phyloP scores from a whole-genome alignment of 2,797 vertebrate genomes.

The Hoplostethus mediterraneus region DNA sequence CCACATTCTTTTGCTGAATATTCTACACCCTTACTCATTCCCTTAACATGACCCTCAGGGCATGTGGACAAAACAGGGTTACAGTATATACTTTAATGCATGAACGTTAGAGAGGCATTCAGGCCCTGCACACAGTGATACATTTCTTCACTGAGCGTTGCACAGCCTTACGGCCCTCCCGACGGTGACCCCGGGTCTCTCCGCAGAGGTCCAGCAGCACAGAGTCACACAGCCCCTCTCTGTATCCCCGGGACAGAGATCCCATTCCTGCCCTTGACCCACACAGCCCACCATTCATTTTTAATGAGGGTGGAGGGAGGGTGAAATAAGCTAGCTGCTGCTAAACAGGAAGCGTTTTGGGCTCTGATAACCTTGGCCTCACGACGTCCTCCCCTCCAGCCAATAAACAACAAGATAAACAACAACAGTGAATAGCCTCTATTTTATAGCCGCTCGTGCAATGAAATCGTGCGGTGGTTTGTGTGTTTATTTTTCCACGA shows the following conservation, averaged over 20 bases:
- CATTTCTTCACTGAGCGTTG: slow-evolving; percentile 50
- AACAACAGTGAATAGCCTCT: slow-evolving; percentile 54
- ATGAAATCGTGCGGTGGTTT: slow-evolving; percentile 25
- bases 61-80: slow-evolving; percentile 36
- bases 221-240: slow-evolving; percentile 69
- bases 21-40: slow-evolving; percentile 31
- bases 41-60: slow-evolving; percentile 33
- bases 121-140: slow-evolving; percentile 48
- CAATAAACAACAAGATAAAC: slow-evolving; percentile 53
- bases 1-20: slow-evolving; percentile 7
- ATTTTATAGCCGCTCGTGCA: slow-evolving; percentile 14
- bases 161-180: slow-evolving; percentile 58
- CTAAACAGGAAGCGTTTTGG: slow-evolving; percentile 75
- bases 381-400: slow-evolving; percentile 36
- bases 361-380: slow-evolving; percentile 69
- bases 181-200: slow-evolving; percentile 38
- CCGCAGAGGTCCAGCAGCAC: slow-evolving; percentile 29
- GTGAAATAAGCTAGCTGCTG: slow-evolving; percentile 46
- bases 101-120: slow-evolving; percentile 59
- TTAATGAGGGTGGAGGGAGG: slow-evolving; percentile 72
- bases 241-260: slow-evolving; percentile 68
- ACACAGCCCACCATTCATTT: slow-evolving; percentile 80
- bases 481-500: slow-evolving; percentile 40
- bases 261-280: slow-evolving; percentile 74
- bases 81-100: slow-evolving; percentile 14